Evolutionary conservation across 1,140 invertebrate species (phyloP).

Genomic region (Holcopasites calliopsidis): DNA sequence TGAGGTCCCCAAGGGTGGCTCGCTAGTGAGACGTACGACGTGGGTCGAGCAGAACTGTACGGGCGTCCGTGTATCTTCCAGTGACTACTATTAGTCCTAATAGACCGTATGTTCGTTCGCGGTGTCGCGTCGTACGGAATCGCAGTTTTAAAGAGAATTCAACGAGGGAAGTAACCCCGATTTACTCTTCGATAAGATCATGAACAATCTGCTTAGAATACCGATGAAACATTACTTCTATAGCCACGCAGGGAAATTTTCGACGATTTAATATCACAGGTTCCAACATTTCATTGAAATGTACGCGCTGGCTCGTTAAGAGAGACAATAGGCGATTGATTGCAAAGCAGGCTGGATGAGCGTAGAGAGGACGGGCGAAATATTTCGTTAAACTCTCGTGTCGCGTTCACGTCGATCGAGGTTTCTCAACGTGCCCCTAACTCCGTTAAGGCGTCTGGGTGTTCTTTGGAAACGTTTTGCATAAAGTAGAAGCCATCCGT

Average conservation of each 20-base stretch:
- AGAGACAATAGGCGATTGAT: neutral
- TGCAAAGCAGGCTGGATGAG: neutral
- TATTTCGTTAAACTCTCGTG: constrained; percentile 26
- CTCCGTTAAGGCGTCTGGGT: constrained; percentile 39
- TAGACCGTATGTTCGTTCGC: constrained; percentile 72
- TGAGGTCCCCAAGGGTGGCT: constrained; percentile 24
- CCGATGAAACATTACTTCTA: neutral
- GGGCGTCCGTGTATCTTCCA: constrained; percentile 38
- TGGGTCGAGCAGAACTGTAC: constrained; percentile 11
- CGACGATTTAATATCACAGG: neutral
- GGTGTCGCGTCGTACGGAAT: neutral
- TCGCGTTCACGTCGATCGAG: constrained; percentile 43
- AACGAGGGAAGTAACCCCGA: neutral
- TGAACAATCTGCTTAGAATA: neutral
- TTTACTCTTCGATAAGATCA: neutral
- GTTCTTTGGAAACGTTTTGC: constrained; percentile 44
- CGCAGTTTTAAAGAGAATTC: constrained; percentile 13
- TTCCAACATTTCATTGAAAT: no score
- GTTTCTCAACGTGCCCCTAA: constrained; percentile 31
- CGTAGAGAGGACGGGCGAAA: neutral
- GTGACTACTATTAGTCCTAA: constrained; percentile 77
- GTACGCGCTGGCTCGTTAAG: no score
- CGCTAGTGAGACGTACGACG: constrained; percentile 22
- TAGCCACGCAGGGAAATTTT: no score
- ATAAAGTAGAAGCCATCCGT: constrained; percentile 36